Evolutionary conservation across 2,113 vertebrate genomes (phyloP).

Genomic region (Tachysurus fulvidraco): DNA sequence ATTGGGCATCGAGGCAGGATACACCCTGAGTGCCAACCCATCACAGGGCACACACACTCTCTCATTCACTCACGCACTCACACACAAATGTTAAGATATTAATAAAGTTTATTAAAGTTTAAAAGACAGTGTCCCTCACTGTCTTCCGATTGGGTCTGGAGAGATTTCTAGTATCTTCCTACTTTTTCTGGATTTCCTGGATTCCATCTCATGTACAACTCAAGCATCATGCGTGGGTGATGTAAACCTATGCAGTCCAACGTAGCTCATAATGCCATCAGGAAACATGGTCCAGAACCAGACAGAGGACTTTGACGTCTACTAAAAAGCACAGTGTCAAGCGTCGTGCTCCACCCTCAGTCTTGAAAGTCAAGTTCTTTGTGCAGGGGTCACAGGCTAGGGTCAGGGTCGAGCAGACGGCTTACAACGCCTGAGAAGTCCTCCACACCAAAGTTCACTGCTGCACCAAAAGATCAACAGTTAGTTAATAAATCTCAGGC

Average conservation of each 20-base stretch:
- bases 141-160: background rate
- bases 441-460: slow-evolving; percentile 61
- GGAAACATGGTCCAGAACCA: background rate
- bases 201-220: too few species aligned
- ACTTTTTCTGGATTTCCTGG: background rate
- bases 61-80: too few species aligned
- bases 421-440: slow-evolving; percentile 36
- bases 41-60: too few species aligned
- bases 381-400: slow-evolving; percentile 45
- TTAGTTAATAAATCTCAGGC: slow-evolving; percentile 57
- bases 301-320: background rate
- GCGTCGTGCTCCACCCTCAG: background rate
- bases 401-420: slow-evolving; percentile 60
- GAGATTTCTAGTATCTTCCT: background rate
- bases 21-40: too few species aligned
- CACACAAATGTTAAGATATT: background rate
- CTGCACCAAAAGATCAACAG: slow-evolving; percentile 66
- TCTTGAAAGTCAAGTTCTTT: slow-evolving; percentile 47
- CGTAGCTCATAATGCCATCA: background rate
- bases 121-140: too few species aligned
- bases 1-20: too few species aligned
- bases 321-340: background rate
- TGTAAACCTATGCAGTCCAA: background rate
- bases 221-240: background rate
- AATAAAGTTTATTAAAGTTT: too few species aligned